Evolutionary conservation across 2,888 invertebrate species (phyloP).

Genomic region (Griposia aprilina): DNA sequence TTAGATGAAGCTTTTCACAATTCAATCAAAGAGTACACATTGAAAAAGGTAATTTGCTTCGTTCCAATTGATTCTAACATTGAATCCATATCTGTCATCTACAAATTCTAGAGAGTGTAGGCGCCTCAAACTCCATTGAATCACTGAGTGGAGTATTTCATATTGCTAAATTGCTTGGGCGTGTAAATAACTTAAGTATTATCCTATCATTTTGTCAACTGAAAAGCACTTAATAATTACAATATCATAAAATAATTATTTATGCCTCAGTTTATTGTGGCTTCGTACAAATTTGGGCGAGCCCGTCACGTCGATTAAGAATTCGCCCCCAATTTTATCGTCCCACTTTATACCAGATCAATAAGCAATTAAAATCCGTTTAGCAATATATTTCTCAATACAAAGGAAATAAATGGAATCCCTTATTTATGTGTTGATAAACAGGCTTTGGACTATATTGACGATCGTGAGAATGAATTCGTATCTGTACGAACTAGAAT

Average conservation of each 20-base stretch:
- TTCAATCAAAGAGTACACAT: neutral
- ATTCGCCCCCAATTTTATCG: slow-evolving; percentile 64
- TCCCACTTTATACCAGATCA: slow-evolving; percentile 62
- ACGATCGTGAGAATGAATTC: neutral
- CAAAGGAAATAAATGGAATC: slow-evolving; percentile 41
- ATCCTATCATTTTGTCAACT: slow-evolving; percentile 24
- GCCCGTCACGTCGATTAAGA: slow-evolving; percentile 50
- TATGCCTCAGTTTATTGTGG: slow-evolving; percentile 32
- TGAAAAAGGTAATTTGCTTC: neutral
- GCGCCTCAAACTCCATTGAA: neutral
- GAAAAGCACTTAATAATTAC: slow-evolving; percentile 37
- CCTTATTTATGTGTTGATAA: slow-evolving; percentile 21
- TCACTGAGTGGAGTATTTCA: neutral
- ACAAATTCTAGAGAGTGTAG: neutral
- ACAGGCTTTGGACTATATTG: slow-evolving; percentile 28
- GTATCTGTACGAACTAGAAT: neutral
- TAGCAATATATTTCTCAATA: slow-evolving; percentile 51
- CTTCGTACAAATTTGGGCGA: slow-evolving; percentile 48
- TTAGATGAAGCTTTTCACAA: neutral
- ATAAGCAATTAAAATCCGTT: slow-evolving; percentile 67
- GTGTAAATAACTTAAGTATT: slow-evolving; percentile 25
- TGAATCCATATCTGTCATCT: neutral
- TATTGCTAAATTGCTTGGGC: neutral
- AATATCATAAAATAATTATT: slow-evolving; percentile 57
- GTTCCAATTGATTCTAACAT: neutral